Evolutionary conservation across 2,113 vertebrate species (phyloP).

Genomic region (Xenotilapia longispinis): DNA sequence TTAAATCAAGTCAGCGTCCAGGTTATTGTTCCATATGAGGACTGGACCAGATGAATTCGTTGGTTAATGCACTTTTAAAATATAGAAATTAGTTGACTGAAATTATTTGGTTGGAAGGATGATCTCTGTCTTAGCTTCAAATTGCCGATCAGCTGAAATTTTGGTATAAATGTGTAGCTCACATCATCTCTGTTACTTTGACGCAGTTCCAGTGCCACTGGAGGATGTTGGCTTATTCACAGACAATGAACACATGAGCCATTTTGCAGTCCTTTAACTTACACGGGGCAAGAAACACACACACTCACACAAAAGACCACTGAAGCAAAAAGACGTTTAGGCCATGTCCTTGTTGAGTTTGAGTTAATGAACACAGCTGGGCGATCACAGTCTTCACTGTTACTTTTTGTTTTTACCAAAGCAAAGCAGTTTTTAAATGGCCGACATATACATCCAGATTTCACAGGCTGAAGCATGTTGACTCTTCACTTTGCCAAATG

Average conservation of each 20-base stretch:
- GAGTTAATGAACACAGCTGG: conserved; percentile 25
- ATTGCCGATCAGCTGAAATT: neutral
- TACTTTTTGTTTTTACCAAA: neutral
- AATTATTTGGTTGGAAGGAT: conserved; percentile 35
- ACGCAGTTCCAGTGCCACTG: neutral
- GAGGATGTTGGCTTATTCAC: neutral
- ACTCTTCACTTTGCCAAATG: conserved; percentile 2
- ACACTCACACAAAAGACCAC: neutral
- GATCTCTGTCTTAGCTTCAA: conserved; percentile 6
- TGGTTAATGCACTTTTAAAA: neutral
- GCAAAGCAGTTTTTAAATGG: neutral
- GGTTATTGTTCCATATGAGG: conserved; percentile 26
- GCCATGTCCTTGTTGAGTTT: conserved; percentile 22
- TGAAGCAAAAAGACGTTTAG: conserved; percentile 20
- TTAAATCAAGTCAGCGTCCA: conserved; percentile 42
- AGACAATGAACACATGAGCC: neutral
- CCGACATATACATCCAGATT: neutral
- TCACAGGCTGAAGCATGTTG: neutral
- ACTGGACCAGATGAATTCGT: conserved; percentile 29
- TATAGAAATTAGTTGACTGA: conserved; percentile 8
- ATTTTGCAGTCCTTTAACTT: neutral
- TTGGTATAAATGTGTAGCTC: conserved; percentile 1
- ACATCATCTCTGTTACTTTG: conserved; percentile 45
- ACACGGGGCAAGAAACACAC: neutral
- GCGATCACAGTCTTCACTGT: neutral